These are phyloP conservation scores for Lysandra bellargus DNA, from an alignment of 2,888 invertebrate genomes.

Conservation along the genomic window DNA sequence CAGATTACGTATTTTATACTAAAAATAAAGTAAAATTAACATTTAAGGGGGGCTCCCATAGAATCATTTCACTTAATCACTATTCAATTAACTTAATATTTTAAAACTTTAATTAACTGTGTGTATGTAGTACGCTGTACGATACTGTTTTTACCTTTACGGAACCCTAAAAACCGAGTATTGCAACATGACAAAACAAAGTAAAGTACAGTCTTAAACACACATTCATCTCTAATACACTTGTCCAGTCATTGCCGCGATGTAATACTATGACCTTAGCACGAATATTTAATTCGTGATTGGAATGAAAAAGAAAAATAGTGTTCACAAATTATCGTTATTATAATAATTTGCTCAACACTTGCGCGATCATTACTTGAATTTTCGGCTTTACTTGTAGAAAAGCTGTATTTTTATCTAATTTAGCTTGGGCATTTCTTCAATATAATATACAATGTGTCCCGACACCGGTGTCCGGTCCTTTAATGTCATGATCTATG, in stretches of 20 bases:
- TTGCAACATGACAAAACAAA: constrained; percentile 1
- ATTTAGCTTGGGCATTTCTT: no score
- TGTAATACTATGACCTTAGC: background rate
- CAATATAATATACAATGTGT: no score
- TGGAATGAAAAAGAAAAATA: constrained; percentile 9
- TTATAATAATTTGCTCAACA: background rate
- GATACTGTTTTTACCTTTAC: no score
- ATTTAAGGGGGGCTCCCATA: no score
- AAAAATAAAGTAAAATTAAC: no score
- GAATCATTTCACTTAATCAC: no score
- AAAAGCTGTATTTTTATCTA: background rate
- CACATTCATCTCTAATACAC: background rate
- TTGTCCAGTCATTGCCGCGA: background rate
- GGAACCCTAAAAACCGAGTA: background rate
- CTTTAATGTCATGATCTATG: no score
- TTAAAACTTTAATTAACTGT: no score
- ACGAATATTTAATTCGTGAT: constrained; percentile 18
- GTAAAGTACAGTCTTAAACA: background rate
- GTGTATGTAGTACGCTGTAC: no score
- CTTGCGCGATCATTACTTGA: constrained; percentile 3
- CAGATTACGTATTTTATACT: no score
- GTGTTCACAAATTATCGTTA: background rate
- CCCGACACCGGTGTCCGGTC: no score
- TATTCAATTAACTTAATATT: no score
- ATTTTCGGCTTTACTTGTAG: background rate